phyloP scores from a whole-genome alignment of 2,113 vertebrate genomes.

The Uria lomvia region DNA sequence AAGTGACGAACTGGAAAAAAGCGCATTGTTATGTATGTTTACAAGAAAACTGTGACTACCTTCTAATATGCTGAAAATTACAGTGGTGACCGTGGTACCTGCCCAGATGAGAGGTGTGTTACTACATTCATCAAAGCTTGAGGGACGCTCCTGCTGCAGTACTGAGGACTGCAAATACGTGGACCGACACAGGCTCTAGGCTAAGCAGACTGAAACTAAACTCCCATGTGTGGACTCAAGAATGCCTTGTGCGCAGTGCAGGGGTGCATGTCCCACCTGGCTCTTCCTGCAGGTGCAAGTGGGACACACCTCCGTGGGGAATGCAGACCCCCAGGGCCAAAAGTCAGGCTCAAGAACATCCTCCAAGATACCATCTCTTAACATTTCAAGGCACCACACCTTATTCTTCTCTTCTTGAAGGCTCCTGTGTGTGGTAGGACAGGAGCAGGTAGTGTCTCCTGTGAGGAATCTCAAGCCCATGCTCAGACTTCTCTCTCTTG shows the following conservation, averaged over 20 bases:
- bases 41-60: neutral
- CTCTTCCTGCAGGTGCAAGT: neutral
- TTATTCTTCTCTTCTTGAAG: neutral
- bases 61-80: neutral
- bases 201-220: neutral
- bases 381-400: neutral
- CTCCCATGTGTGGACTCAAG: fast-evolving
- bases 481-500: neutral
- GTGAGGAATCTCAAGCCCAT: neutral
- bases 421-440: neutral
- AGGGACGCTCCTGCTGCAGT: neutral
- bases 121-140: neutral
- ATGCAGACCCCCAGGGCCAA: neutral
- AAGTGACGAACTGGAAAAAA: neutral
- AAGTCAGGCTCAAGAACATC: neutral
- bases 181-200: neutral
- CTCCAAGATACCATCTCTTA: neutral
- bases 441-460: neutral
- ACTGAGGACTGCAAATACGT: neutral
- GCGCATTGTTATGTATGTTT: neutral
- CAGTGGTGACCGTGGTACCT: neutral
- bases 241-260: neutral
- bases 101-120: neutral
- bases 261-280: neutral
- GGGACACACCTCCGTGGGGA: neutral